A percentile compares a stretch with the other conserved stretches of the same genome.
These are phyloP conservation scores for Cuculus canorus DNA, from an alignment of 2,797 vertebrate species.

Conservation along the genomic window DNA sequence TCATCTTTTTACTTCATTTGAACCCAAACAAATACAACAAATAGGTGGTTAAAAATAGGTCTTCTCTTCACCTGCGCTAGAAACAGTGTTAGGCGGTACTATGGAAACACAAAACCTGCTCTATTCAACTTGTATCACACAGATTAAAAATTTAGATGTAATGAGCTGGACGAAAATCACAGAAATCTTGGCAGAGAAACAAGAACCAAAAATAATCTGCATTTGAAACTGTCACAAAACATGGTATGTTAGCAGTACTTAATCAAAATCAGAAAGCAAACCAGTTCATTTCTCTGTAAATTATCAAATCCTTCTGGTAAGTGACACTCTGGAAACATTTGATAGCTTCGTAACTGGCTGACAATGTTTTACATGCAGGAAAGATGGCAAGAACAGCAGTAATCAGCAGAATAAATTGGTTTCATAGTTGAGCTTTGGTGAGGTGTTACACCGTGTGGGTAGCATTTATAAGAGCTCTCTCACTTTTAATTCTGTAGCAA, in stretches of 20 bases:
- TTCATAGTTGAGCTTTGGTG: constrained; percentile 63
- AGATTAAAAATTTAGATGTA: neutral
- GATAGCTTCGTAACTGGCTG: constrained; percentile 76
- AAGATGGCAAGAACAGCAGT: constrained; percentile 69
- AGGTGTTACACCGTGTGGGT: constrained; percentile 66
- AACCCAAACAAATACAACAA: neutral
- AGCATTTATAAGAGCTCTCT: constrained; percentile 70
- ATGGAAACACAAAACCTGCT: neutral
- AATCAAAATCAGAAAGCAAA: constrained; percentile 74
- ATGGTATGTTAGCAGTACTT: constrained; percentile 37
- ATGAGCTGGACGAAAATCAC: neutral
- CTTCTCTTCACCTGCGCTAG: neutral
- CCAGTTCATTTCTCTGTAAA: constrained; percentile 78
- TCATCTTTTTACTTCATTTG: neutral
- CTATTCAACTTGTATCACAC: neutral
- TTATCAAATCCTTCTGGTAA: constrained; percentile 82
- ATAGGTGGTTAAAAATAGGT: neutral
- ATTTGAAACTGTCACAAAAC: constrained; percentile 52
- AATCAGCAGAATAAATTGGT: constrained; percentile 74
- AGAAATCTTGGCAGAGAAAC: neutral
- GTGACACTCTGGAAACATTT: constrained; percentile 76
- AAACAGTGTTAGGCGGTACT: neutral
- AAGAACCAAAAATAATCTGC: neutral
- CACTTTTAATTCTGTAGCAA: constrained; percentile 75
- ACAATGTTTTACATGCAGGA: constrained; percentile 74